A percentile compares a stretch with the other conserved stretches of the same genome.
These are phyloP conservation scores for Blennius ocellaris DNA, from an alignment of 2,113 vertebrate genomes.

Conservation along the genomic window DNA sequence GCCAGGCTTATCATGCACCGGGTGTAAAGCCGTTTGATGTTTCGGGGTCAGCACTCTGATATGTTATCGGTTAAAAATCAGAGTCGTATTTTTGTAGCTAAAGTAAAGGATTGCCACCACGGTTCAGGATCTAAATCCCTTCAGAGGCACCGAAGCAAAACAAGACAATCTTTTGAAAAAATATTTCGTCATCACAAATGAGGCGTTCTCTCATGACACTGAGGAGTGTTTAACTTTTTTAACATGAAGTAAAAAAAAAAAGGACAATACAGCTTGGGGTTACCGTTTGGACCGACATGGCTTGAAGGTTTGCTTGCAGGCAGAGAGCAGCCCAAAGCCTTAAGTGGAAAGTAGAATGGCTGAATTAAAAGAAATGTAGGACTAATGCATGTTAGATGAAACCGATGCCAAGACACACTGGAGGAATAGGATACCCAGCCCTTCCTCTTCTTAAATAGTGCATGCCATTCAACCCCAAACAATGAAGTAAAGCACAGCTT, in stretches of 20 bases:
- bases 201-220: background rate
- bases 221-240: conserved; percentile 1
- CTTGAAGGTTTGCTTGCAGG: conserved; percentile 14
- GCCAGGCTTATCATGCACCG: conserved; percentile 37
- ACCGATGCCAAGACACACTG: conserved; percentile 32
- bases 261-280: background rate
- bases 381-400: conserved; percentile 19
- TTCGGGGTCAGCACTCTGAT: conserved; percentile 52
- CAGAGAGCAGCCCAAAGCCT: background rate
- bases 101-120: background rate
- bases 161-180: conserved; percentile 3
- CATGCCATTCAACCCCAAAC: conserved; percentile 49
- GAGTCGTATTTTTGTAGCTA: conserved; percentile 33
- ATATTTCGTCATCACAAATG: background rate
- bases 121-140: conserved; percentile 15
- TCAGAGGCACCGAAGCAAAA: conserved; percentile 13
- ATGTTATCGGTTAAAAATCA: conserved; percentile 48
- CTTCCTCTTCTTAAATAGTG: conserved; percentile 38
- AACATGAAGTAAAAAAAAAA: background rate
- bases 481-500: conserved; percentile 59
- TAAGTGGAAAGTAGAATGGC: conserved; percentile 5
- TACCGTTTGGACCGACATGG: conserved; percentile 5
- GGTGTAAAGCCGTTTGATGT: conserved; percentile 44
- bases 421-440: conserved; percentile 27
- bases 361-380: conserved; percentile 21